Conservation (phyloP, 2,888 invertebrate species). For the Mesopsocus fuscifrons region DNA sequence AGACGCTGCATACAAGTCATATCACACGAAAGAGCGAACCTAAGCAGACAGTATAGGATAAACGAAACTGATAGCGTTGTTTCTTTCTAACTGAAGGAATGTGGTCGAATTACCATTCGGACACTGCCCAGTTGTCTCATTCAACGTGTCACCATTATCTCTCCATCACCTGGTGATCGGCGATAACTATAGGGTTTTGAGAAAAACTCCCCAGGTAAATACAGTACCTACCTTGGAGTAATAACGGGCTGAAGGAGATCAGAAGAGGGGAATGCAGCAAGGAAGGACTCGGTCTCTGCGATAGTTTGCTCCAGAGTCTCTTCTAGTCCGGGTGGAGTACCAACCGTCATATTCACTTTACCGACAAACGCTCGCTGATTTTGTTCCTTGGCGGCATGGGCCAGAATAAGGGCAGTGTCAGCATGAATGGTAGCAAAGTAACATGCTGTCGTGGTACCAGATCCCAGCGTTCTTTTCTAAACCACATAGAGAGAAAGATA, state of each 20-base stretch:
- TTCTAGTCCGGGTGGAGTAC: conserved; percentile 23
- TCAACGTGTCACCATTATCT: too few relatives aligned
- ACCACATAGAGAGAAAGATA: too few relatives aligned
- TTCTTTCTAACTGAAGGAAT: too few relatives aligned
- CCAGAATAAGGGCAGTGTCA: conserved; percentile 49
- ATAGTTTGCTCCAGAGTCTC: conserved; percentile 40
- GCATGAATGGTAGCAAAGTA: conserved; percentile 69
- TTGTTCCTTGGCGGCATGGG: conserved; percentile 38
- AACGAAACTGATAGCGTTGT: too few relatives aligned
- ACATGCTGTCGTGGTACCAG: conserved; percentile 77
- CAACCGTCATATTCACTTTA: conserved; percentile 61
- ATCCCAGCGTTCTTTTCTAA: conserved; percentile 48
- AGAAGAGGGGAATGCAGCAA: conserved; percentile 31
- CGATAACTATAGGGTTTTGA: too few relatives aligned
- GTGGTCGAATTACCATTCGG: too few relatives aligned
- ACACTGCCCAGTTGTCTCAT: too few relatives aligned
- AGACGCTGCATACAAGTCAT: conserved; percentile 46
- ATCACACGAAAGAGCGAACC: conserved; percentile 64
- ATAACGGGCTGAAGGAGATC: conserved; percentile 54
- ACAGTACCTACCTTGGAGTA: conserved; percentile 41
- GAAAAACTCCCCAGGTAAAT: too few relatives aligned
- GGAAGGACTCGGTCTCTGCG: conserved; percentile 38
- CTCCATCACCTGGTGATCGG: too few relatives aligned
- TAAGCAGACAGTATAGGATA: too few relatives aligned
- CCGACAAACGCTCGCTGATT: conserved; percentile 74